Evolutionary conservation across 2,797 vertebrate species (phyloP), one percentile per base, ranked within the genome.

Genomic region (Centropyge bicolor): DNA sequence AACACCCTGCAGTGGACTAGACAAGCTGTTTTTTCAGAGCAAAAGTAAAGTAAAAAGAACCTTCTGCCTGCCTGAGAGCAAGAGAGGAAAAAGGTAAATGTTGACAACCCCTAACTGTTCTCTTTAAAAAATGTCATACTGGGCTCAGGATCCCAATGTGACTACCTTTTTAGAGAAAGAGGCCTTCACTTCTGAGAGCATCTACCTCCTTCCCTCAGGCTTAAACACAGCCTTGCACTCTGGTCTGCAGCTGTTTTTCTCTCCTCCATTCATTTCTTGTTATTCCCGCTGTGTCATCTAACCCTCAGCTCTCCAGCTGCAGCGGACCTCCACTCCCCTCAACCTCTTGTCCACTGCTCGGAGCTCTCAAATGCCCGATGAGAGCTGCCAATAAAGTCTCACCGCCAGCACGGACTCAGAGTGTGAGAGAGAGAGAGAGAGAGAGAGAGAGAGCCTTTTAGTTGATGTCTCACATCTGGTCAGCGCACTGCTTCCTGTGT

Each of bases 341-440:
- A 74, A 70, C 83, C 83, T 59, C 70, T 46, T 31, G 69, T 84
- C 48, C 54, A 27, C 56, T 9, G 19, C 60, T 67, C 27, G 10
- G 22, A 60, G 76, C 78, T 83, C 79, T 80, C 36, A 83, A 84
- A 86, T 36, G 81, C 51, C 57, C 52, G 75, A 78, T n/a, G 45
- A 85, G 74, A 85, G 68, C 82, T 90, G 90, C 81, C 82, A 82
- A 83, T 88, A 89, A 88, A 77, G 73, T 75, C 68, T 87, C 68
- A 46, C 51, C 38, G 38, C 48, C 60, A 71, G 17, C 11, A 45
- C 65, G 16, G 43, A 52, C 40, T 40, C 70, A 66, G 66, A 81
- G 46, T 45, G 70, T 14, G 45, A 66, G 70, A 85, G 43, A 46
- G 70, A 52, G 31, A 60, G 0, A 35, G 40, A 45, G 59, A 16